Conservation (phyloP, 2,888 invertebrate species). For the Epistrophella euchroma region DNA sequence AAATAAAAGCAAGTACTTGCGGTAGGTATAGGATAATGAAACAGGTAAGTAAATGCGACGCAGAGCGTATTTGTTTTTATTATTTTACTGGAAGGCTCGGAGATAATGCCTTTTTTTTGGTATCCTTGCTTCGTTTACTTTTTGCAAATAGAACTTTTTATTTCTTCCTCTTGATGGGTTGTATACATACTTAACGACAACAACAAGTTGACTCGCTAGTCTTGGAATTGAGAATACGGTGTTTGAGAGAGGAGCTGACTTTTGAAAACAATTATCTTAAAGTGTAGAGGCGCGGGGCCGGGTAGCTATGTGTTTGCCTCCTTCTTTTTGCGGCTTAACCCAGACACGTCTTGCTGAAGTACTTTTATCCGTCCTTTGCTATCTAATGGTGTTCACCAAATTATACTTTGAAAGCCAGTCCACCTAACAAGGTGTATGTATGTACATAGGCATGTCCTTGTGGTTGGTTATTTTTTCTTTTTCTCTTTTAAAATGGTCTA, state of each 20-base stretch:
- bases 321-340: conserved; percentile 27
- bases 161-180: background rate
- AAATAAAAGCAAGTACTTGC: conserved; percentile 3
- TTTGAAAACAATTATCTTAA: conserved; percentile 61
- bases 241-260: background rate
- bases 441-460: conserved; percentile 11
- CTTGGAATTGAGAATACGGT: background rate
- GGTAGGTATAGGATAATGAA: conserved; percentile 63
- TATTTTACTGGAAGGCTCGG: conserved; percentile 37
- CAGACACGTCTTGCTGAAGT: conserved; percentile 4
- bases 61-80: conserved; percentile 26
- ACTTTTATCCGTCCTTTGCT: background rate
- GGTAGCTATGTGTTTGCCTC: conserved; percentile 29
- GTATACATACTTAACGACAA: background rate
- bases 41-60: conserved; percentile 62
- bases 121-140: conserved; percentile 30
- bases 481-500: conserved; percentile 18
- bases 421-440: background rate
- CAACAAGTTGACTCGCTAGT: conserved; percentile 44
- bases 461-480: conserved; percentile 10
- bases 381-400: conserved; percentile 42
- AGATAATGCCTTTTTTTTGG: conserved; percentile 44
- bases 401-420: conserved; percentile 30
- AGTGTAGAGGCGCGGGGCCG: conserved; percentile 39
- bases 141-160: conserved; percentile 40